A percentile compares a stretch with the other conserved stretches of the same genome.
phyloP scores from a whole-genome alignment of 35 echinoderm and acorn worm species.

The Ophiothrix spiculata region DNA sequence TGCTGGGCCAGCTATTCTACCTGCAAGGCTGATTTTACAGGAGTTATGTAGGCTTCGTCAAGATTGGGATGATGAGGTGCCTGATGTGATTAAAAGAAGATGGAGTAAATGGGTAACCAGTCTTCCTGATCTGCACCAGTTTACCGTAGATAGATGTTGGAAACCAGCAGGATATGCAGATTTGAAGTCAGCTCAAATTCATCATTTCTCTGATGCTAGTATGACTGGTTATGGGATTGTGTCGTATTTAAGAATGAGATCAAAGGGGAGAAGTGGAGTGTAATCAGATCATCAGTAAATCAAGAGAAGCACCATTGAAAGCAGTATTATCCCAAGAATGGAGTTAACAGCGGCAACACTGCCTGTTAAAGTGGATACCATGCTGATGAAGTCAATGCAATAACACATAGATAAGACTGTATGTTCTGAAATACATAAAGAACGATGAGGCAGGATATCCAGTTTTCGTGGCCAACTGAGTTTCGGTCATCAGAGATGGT shows the following conservation, averaged over 20 bases:
- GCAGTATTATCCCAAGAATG: slow-evolving; percentile 49
- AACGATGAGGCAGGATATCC: slow-evolving; percentile 23
- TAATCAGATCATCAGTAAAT: slow-evolving; percentile 6
- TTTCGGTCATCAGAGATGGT: slow-evolving; percentile 24
- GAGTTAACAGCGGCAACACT: slow-evolving; percentile 55
- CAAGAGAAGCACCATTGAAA: slow-evolving; percentile 56
- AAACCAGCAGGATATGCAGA: slow-evolving; percentile 16
- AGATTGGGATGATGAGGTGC: slow-evolving; percentile 49
- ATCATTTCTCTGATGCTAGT: slow-evolving; percentile 67
- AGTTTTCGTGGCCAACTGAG: slow-evolving; percentile 39
- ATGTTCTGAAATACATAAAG: slow-evolving; percentile 42
- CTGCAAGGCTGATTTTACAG: slow-evolving; percentile 34
- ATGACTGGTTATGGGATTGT: slow-evolving; percentile 42
- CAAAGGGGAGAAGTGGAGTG: slow-evolving; percentile 10
- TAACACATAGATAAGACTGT: not conserved
- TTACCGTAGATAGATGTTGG: slow-evolving; percentile 27
- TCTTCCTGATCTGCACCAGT: slow-evolving; percentile 21
- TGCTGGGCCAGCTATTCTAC: slow-evolving; percentile 29
- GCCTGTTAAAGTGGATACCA: slow-evolving; percentile 10
- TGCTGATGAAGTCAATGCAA: slow-evolving; percentile 11
- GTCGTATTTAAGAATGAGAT: slow-evolving; percentile 46
- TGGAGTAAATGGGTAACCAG: slow-evolving; percentile 34
- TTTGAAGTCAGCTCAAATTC: slow-evolving; percentile 5
- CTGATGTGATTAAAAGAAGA: not conserved
- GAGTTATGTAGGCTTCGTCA: slow-evolving; percentile 17